Conservation (phyloP, 2,888 invertebrate species). For the Polymixis lichenea region DNA sequence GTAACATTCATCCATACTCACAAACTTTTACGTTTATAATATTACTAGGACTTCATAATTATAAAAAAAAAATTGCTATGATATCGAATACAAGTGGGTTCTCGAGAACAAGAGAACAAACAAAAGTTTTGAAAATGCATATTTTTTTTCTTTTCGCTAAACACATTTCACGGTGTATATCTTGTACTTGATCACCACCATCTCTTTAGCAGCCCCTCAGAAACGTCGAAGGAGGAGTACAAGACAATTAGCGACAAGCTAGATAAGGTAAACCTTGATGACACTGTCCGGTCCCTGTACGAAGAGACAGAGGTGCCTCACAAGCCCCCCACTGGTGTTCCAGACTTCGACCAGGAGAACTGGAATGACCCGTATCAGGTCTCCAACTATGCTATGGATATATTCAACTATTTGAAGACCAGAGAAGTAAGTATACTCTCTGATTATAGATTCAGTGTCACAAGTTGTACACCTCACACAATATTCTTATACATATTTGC, state of each 20-base stretch:
- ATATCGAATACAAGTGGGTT: no score
- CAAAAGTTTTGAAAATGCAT: no score
- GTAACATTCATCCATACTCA: no score
- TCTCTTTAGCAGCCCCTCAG: conserved; percentile 78
- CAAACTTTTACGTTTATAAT: no score
- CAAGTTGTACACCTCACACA: not conserved
- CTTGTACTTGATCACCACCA: not conserved
- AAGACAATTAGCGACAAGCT: conserved; percentile 85
- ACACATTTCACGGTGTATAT: no score
- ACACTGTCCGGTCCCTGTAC: conserved; percentile 78
- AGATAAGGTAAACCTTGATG: conserved; percentile 86
- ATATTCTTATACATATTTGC: not conserved
- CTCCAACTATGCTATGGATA: conserved; percentile 97
- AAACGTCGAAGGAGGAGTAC: conserved; percentile 80
- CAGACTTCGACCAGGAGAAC: conserved; percentile 96
- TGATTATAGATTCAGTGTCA: not conserved
- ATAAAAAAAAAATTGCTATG: no score
- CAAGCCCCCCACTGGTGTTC: conserved; percentile 92
- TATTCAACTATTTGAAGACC: conserved; percentile 97
- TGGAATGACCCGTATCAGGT: conserved; percentile 96
- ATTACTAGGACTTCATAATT: no score
- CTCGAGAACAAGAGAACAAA: no score
- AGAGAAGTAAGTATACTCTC: conserved; percentile 93
- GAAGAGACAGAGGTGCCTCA: conserved; percentile 79
- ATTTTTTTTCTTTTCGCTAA: no score